These are phyloP conservation scores for Procapra przewalskii DNA, from an alignment of 2,113 vertebrate species.

Conservation along the genomic window DNA sequence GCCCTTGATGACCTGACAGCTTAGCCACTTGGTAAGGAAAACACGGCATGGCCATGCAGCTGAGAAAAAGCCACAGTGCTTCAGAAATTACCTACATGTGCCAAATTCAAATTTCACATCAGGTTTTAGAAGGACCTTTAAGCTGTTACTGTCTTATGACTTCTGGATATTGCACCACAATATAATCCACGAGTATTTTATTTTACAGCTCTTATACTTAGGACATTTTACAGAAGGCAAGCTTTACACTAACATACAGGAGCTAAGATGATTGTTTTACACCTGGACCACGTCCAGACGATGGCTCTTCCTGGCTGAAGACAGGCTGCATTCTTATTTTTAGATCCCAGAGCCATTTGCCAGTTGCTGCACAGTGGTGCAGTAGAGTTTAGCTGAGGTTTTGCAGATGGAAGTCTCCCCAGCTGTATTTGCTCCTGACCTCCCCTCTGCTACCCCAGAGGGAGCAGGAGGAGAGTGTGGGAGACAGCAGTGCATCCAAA, in stretches of 20 bases:
- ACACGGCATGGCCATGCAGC: neutral
- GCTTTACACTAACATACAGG: neutral
- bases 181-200: neutral
- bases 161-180: neutral
- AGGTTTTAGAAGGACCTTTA: slow-evolving; percentile 27
- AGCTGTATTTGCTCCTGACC: neutral
- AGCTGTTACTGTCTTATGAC: neutral
- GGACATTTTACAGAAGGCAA: neutral
- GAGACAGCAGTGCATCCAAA: neutral
- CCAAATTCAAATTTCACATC: neutral
- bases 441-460: neutral
- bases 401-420: neutral
- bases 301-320: neutral
- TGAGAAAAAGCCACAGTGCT: neutral
- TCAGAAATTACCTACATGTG: neutral
- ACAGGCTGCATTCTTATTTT: neutral
- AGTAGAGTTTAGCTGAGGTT: neutral
- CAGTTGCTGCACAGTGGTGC: neutral
- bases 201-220: neutral
- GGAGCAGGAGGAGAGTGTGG: neutral
- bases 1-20: neutral
- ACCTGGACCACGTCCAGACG: neutral
- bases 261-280: neutral
- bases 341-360: neutral
- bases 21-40: neutral